Evolutionary conservation across 1,140 invertebrate species (phyloP), one percentile per base, ranked within the genome.

Genomic region (Ylistrum balloti): DNA sequence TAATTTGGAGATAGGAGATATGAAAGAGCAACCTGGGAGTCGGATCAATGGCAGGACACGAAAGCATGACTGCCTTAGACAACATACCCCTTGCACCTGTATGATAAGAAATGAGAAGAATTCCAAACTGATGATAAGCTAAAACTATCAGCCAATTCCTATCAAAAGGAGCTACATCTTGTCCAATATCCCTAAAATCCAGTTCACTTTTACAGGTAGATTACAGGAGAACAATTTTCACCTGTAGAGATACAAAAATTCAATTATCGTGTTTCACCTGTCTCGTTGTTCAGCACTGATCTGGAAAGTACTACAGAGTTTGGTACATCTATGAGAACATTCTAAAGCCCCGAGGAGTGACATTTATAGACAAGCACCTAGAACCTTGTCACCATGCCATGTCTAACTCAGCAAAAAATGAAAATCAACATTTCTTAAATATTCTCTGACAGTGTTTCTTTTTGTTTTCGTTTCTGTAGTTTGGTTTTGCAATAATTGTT

Each of bases 241-340:
- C 56, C 22, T 74, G 56, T 74, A 74, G 56, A 74, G 56, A 74
- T 74, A 74, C 56, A 74, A 74, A 28, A 74, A 74, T 74, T n/a
- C 56, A 74, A 74, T 74, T 74, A 74, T 74, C 56, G 1, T n/a
- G n/a, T 28, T 74, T 28, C 56, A 74, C 56, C 56, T 74, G 56
- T 74, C 56, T 45, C 22, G 56, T 28, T 28, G 22, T 74, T 5
- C 28, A 74, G 56, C 56, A 74, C 56, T 28, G 56, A n/a, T 13
- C 41, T 13, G 41, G 17, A 38, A 38, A 38, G 35, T 38, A 45
- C 56, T n/a, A 74, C 22, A 74, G 28, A n/a, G 56, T 74, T 74
- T 74, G 56, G 56, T 74, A 74, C 56, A 74, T 74, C 56, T 28
- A 17, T 74, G n/a, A 74, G 22, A 17, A n/a, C 56, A 22, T 74